These are phyloP conservation scores for Condylura cristata DNA, from an alignment of 2,113 vertebrate species.

Conservation along the genomic window DNA sequence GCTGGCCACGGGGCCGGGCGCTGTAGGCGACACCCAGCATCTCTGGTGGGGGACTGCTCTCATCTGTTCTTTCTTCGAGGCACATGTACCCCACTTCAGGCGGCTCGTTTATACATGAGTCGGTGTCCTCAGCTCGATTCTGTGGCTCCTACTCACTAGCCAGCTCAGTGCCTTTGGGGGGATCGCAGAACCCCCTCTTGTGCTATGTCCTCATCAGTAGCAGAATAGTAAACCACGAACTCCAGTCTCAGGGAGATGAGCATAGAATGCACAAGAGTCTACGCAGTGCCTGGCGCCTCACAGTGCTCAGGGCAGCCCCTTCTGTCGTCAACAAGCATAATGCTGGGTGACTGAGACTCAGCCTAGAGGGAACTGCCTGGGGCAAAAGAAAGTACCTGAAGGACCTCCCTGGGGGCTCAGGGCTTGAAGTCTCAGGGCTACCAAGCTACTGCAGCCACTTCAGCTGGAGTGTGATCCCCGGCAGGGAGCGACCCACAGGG, in stretches of 20 bases:
- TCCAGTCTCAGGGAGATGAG: neutral
- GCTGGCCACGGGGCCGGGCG: neutral
- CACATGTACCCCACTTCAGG: rapidly evolving
- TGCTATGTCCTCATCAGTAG: neutral
- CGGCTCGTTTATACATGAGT: neutral
- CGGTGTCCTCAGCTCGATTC: neutral
- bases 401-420: too few species aligned
- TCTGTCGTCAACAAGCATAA: neutral
- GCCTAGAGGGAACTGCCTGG: neutral
- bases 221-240: neutral
- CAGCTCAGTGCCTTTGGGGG: neutral
- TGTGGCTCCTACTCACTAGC: neutral
- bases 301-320: neutral
- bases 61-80: neutral
- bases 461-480: too few species aligned
- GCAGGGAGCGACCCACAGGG: too few species aligned
- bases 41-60: neutral
- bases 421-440: too few species aligned
- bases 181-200: neutral
- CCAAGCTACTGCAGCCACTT: too few species aligned
- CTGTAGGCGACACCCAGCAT: neutral
- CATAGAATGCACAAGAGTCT: neutral
- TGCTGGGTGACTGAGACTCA: neutral
- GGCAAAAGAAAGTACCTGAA: neutral
- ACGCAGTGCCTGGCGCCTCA: neutral